These are phyloP conservation scores for Drosophila sucinea DNA, from an alignment of 1,140 invertebrate genomes.

Conservation along the genomic window DNA sequence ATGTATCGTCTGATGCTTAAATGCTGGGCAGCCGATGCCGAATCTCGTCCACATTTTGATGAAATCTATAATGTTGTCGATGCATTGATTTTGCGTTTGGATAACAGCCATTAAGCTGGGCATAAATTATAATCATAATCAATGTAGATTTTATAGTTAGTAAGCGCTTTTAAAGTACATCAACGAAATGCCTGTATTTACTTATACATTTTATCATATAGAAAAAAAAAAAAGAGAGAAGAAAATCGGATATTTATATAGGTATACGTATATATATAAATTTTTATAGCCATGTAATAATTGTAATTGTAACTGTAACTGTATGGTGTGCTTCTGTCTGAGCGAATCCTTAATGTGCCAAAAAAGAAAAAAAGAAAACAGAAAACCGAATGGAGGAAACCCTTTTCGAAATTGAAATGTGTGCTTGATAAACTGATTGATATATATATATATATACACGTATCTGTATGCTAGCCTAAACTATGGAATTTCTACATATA, in stretches of 20 bases:
- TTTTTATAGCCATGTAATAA: slow-evolving; percentile 62
- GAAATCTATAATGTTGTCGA: slow-evolving; percentile 88
- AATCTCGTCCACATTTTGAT: slow-evolving; percentile 95
- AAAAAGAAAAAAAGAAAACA: slow-evolving; percentile 38
- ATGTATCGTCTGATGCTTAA: slow-evolving; percentile 95
- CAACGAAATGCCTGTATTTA: slow-evolving; percentile 78
- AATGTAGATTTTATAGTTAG: slow-evolving; percentile 46
- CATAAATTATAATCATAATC: slow-evolving; percentile 46
- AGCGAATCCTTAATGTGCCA: slow-evolving; percentile 79
- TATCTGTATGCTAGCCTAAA: slow-evolving; percentile 30
- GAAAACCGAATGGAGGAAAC: slow-evolving; percentile 13
- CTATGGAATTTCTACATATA: slow-evolving; percentile 33
- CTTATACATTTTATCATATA: slow-evolving; percentile 67
- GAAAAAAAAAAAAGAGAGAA: slow-evolving; percentile 39
- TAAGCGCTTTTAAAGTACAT: slow-evolving; percentile 73
- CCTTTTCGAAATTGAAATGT: slow-evolving; percentile 51
- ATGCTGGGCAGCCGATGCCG: slow-evolving; percentile 97
- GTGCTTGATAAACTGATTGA: slow-evolving; percentile 56
- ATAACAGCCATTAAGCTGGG: slow-evolving; percentile 70
- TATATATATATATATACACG: not conserved
- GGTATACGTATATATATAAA: slow-evolving; percentile 36
- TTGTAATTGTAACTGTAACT: slow-evolving; percentile 53
- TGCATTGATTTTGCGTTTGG: slow-evolving; percentile 76
- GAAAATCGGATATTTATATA: slow-evolving; percentile 22
- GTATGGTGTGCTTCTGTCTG: slow-evolving; percentile 36